Conservation (phyloP, 2,113 vertebrate genomes). For the Sphaerodactylus townsendi region DNA sequence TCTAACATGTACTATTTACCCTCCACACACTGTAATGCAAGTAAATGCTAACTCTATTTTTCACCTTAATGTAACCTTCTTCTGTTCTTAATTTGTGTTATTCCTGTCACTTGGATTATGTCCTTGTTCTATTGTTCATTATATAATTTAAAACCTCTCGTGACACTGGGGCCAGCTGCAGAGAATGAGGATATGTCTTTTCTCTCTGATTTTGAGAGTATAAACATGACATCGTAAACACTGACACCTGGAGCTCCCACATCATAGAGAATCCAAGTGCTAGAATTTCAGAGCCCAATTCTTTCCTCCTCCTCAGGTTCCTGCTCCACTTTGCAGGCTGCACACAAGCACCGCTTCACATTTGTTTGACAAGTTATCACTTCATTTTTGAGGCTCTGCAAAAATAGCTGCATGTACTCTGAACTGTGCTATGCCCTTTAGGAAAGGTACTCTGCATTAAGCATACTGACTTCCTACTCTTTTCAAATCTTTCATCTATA, state of each 20-base stretch:
- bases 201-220: not conserved
- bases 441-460: not conserved
- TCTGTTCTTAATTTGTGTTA: too few relatives aligned
- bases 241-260: not conserved
- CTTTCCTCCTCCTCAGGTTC: not conserved
- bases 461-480: not conserved
- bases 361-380: not conserved
- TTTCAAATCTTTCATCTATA: slow-evolving; percentile 24
- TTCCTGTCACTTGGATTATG: too few relatives aligned
- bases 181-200: not conserved
- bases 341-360: not conserved
- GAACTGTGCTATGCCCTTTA: not conserved
- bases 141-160: not conserved
- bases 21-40: too few relatives aligned
- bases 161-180: too few relatives aligned
- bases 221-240: slow-evolving; percentile 11
- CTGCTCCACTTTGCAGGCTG: not conserved
- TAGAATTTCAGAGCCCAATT: not conserved
- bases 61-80: too few relatives aligned
- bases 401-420: not conserved
- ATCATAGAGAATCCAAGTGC: not conserved
- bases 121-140: not conserved
- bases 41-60: too few relatives aligned
- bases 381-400: not conserved
- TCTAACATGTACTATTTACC: too few relatives aligned